Conservation (phyloP, 2,113 vertebrate species). For the Notarius lentiginosus region DNA sequence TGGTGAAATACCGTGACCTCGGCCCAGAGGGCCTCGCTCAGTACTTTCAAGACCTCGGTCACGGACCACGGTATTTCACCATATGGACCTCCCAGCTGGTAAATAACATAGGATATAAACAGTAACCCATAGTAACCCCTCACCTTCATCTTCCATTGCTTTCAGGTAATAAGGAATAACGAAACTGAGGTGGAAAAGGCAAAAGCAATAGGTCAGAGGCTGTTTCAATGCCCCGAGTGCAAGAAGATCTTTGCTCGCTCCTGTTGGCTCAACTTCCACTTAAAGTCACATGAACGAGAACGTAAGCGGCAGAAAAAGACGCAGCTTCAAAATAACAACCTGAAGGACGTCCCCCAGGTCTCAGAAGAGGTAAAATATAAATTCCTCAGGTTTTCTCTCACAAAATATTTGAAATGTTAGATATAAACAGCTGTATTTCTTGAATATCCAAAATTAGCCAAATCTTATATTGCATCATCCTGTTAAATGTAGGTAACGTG, state of each 20-base stretch:
- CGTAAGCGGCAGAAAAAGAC: conserved; percentile 3
- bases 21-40: too few species aligned
- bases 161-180: conserved; percentile 18
- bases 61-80: too few species aligned
- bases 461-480: neutral
- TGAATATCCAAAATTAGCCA: neutral
- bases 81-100: too few species aligned
- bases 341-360: neutral
- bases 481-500: neutral
- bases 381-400: neutral
- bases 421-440: neutral
- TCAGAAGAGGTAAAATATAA: conserved; percentile 1
- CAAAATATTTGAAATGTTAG: neutral
- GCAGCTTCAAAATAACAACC: conserved; percentile 15
- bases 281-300: conserved; percentile 33
- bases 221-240: conserved; percentile 35
- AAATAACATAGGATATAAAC: neutral
- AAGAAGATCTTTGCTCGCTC: conserved; percentile 24
- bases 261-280: conserved; percentile 28
- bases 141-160: neutral
- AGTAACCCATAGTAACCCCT: neutral
- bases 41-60: too few species aligned
- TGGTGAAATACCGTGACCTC: too few species aligned
- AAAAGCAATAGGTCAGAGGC: neutral
- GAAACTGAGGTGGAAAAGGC: conserved; percentile 12